These are phyloP conservation scores for Mirounga angustirostris DNA, from an alignment of 2,113 vertebrate species.

Conservation along the genomic window DNA sequence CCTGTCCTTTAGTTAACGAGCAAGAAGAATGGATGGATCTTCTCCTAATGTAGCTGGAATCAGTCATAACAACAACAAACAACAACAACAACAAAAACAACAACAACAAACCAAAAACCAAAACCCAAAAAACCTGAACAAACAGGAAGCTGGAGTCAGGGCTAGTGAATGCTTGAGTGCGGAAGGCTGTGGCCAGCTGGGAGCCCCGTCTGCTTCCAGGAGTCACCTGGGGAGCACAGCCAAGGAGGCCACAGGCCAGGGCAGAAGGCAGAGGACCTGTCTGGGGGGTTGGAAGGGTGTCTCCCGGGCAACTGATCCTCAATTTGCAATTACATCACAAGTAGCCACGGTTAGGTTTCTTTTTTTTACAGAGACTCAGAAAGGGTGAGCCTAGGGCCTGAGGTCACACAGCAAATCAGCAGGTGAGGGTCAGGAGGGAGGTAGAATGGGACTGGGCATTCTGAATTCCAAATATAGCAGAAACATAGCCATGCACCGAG, in stretches of 20 bases:
- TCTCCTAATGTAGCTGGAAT: accelerated
- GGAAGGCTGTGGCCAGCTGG: accelerated
- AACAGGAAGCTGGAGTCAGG: neutral
- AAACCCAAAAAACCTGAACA: neutral
- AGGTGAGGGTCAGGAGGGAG: neutral
- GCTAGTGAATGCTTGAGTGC: too few species aligned
- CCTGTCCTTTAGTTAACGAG: neutral
- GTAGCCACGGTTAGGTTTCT: neutral
- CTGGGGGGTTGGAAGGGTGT: neutral
- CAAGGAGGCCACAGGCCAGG: accelerated
- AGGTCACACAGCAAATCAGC: neutral
- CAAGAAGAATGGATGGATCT: neutral
- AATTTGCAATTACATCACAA: neutral
- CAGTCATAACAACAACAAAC: too few species aligned
- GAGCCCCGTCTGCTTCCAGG: too few species aligned
- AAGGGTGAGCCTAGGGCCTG: neutral
- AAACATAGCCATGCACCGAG: too few species aligned
- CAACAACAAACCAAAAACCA: neutral
- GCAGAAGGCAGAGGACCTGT: neutral
- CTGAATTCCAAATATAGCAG: neutral
- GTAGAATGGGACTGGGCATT: accelerated
- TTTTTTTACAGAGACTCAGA: neutral
- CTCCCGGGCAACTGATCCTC: neutral
- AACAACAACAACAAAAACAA: neutral
- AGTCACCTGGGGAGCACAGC: neutral